A percentile compares a stretch with the other conserved stretches of the same genome.
Evolutionary conservation across 2,113 vertebrate species (phyloP).

Genomic region (Larimichthys polyactis): DNA sequence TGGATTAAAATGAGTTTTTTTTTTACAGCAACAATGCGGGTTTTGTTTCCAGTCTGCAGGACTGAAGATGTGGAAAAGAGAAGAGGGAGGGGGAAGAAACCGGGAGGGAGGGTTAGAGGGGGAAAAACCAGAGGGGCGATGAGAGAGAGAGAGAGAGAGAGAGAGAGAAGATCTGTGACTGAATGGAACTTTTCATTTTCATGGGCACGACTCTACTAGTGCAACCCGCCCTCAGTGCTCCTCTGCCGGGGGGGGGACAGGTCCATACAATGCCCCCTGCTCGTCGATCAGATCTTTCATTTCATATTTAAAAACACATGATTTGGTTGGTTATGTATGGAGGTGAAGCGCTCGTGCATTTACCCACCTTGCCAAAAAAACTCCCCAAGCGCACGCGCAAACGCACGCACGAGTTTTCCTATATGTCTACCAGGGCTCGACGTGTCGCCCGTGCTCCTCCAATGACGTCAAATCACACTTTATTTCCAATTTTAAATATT

Average conservation of each 20-base stretch:
- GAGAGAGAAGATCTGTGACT: conserved; percentile 48
- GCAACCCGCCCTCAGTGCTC: background rate
- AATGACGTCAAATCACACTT: background rate
- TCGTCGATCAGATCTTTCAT: background rate
- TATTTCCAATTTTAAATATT: background rate
- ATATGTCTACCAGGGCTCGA: background rate
- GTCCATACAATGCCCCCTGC: background rate
- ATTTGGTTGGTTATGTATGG: background rate
- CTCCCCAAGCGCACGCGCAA: conserved; percentile 24
- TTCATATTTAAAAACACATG: background rate
- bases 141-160: conserved; percentile 11
- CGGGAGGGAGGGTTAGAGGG: background rate
- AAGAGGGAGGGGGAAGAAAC: background rate
- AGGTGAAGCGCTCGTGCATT: background rate
- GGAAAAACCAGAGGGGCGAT: background rate
- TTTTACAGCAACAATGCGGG: background rate
- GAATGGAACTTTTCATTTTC: conserved; percentile 72
- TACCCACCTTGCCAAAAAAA: conserved; percentile 5
- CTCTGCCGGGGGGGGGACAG: background rate
- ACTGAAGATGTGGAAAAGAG: conserved; percentile 27
- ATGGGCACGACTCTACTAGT: conserved; percentile 23
- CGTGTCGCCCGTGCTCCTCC: background rate
- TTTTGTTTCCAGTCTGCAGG: conserved; percentile 29
- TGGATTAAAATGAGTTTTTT: background rate
- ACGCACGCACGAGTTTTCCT: background rate